Evolutionary conservation across 2,888 invertebrate genomes (phyloP), one percentile per base, ranked within the genome.

Genomic region (Seira musarum): DNA sequence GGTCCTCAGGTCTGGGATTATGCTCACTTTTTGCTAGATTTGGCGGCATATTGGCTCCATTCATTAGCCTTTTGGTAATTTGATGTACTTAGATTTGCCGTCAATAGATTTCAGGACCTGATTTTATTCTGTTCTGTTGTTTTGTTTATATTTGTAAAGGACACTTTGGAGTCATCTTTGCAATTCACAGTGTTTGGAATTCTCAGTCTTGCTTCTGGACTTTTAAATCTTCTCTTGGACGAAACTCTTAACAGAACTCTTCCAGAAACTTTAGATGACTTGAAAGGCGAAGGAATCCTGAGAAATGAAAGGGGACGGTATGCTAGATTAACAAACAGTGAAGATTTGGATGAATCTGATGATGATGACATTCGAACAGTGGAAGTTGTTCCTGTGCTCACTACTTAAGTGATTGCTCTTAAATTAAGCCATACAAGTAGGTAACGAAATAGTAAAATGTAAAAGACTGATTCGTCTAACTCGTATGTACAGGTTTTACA

Each of bases 1-100:
- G 75, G 88, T 89, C 2, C 87, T 75, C 75, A 5, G 87, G 86
- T 15, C 80, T 88, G 65, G 88, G 88, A 10, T 78, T 88, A 5
- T 86, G 87, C n/a, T 87, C 87, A 0, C 82, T 87, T n/a, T 87
- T 87, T 76, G 87, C 87, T 19, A 76, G 87, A 65, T n/a, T 87
- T 24, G 88, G 87, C 3, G 88, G 87, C n/a, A 85, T 88, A 15
- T 19, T 86, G 8, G 85, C 87, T 8, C 87, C 87, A 1, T 86
- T 87, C 68, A 80, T 87, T 63, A 82, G 87, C 15, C 82, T 87
- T 76, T 60, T 85, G 68, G 87, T 84, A 82, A 80, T n/a, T n/a
- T 1, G 2, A 19, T 22, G 8, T 25, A 57, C 8, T 65, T 65
- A 22, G 49, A 10, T n/a, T n/a, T n/a, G n/a, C 6, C 19, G 22